Evolutionary conservation across 2,888 invertebrate genomes (phyloP).

Genomic region (Drosophila kanekoi): DNA sequence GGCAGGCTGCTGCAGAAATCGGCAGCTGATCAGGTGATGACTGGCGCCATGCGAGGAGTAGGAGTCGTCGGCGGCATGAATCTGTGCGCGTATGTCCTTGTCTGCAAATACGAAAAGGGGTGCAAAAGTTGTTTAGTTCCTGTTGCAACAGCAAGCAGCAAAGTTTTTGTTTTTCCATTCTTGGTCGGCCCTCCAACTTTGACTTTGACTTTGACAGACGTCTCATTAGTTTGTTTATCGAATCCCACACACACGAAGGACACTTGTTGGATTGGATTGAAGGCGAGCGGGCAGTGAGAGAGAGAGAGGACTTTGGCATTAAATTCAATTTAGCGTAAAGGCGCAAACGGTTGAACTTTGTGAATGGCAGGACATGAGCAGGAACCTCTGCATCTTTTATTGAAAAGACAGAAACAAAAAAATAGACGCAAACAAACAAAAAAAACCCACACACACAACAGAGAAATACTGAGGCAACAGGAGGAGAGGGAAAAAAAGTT

Average conservation of each 20-base stretch:
- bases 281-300: neutral
- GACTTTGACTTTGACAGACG: constrained; percentile 58
- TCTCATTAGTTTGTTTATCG: constrained; percentile 64
- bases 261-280: constrained; percentile 45
- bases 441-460: too few relatives aligned
- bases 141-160: constrained; percentile 26
- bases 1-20: constrained; percentile 58
- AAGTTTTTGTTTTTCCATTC: constrained; percentile 10
- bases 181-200: constrained; percentile 7
- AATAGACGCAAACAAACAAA: constrained; percentile 35
- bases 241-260: constrained; percentile 15
- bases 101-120: constrained; percentile 65
- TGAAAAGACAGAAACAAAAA: constrained; percentile 42
- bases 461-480: neutral
- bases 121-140: constrained; percentile 27
- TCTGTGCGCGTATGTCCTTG: constrained; percentile 84
- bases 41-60: constrained; percentile 70
- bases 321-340: constrained; percentile 79
- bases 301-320: constrained; percentile 47
- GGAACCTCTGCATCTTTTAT: constrained; percentile 46
- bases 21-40: constrained; percentile 69
- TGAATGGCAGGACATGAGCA: constrained; percentile 47
- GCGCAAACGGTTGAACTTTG: constrained; percentile 68
- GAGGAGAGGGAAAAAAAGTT: constrained; percentile 39
- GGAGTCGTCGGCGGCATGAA: constrained; percentile 70